Conservation (phyloP, 1,140 invertebrate species). For the Hycleus phaleratus region DNA sequence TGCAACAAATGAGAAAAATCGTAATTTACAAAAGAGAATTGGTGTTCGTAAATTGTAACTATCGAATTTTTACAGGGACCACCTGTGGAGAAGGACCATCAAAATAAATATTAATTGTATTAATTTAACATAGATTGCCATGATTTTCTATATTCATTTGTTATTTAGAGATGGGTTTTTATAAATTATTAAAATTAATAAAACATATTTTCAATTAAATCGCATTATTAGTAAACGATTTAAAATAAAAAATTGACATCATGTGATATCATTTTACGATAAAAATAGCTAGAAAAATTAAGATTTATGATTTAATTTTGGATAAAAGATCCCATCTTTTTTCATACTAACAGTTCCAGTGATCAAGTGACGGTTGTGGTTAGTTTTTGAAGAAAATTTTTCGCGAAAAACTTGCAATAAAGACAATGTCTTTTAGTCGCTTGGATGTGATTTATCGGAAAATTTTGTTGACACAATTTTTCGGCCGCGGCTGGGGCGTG, state of each 20-base stretch:
- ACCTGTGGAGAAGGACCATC: constrained; percentile 1
- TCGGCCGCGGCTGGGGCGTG: constrained; percentile 94
- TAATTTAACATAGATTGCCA: too few relatives aligned
- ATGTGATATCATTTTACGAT: too few relatives aligned
- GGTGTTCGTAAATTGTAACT: neutral
- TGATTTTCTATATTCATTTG: too few relatives aligned
- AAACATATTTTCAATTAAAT: too few relatives aligned
- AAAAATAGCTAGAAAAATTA: neutral
- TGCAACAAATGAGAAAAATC: neutral
- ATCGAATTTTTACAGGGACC: neutral
- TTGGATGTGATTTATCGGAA: constrained; percentile 85
- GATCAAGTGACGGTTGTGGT: neutral
- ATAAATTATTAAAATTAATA: too few relatives aligned
- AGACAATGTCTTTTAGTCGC: constrained; percentile 62
- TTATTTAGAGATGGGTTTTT: too few relatives aligned
- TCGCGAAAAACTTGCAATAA: too few relatives aligned
- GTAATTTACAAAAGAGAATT: neutral
- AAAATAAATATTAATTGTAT: too few relatives aligned
- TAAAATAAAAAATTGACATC: too few relatives aligned
- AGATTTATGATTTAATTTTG: neutral
- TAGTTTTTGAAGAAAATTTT: too few relatives aligned
- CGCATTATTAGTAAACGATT: too few relatives aligned
- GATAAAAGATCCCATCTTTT: neutral
- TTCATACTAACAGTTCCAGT: neutral
- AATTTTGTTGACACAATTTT: constrained; percentile 86